phyloP scores from a whole-genome alignment of 2,888 invertebrate species.

The Stegana nigrithorax region DNA sequence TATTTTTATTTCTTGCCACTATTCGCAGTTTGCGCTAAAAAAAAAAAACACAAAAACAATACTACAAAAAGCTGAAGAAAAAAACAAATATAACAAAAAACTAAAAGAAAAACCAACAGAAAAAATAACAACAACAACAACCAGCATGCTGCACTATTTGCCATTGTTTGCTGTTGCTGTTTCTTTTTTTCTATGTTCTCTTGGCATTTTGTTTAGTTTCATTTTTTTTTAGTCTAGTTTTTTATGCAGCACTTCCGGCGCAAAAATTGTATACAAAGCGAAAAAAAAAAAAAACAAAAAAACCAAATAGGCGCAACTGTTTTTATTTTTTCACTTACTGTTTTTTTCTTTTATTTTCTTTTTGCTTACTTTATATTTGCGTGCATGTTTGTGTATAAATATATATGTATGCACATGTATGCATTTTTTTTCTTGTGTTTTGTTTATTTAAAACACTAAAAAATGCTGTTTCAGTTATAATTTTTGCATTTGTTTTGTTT shows the following conservation, averaged over 20 bases:
- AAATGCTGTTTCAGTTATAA: too few species aligned
- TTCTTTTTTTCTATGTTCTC: not conserved
- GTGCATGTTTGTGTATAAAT: not conserved
- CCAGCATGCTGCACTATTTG: too few species aligned
- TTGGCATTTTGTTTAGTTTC: not conserved
- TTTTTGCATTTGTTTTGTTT: not conserved
- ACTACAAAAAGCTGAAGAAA: too few species aligned
- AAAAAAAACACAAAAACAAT: too few species aligned
- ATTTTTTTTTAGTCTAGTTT: not conserved
- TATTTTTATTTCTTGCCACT: too few species aligned
- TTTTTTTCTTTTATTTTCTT: not conserved
- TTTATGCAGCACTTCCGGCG: slow-evolving; percentile 12
- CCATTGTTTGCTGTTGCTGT: not conserved
- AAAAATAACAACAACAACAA: too few species aligned
- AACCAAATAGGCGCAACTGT: slow-evolving; percentile 2
- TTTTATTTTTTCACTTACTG: not conserved
- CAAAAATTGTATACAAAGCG: slow-evolving; percentile 6
- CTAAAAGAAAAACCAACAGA: too few species aligned
- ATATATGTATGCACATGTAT: not conserved
- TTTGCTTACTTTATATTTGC: not conserved
- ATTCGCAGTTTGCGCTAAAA: too few species aligned
- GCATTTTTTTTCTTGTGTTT: not conserved
- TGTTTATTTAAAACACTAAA: not conserved
- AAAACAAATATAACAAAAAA: too few species aligned
- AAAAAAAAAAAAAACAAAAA: not conserved